Conservation (phyloP, 2,797 vertebrate genomes). For the Oceanodroma leucorhoa region DNA sequence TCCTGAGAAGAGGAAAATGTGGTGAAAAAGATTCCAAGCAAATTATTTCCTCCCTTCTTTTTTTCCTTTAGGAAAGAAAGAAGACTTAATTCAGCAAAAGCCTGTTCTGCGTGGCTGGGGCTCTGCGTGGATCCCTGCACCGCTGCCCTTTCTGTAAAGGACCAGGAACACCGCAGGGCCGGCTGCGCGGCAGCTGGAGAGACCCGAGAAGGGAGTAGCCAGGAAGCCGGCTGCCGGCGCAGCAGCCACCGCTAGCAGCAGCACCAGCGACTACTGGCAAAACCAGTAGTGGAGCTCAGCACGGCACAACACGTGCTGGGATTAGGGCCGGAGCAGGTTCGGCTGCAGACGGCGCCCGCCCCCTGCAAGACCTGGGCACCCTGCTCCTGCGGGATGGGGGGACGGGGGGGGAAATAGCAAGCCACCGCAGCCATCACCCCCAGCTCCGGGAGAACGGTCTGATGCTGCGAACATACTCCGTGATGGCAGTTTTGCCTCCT, state of each 20-base stretch:
- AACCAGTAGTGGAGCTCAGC: not conserved
- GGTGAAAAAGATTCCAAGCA: not conserved
- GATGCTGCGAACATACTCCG: rapidly evolving
- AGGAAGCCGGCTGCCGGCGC: not conserved
- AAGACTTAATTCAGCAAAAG: not conserved
- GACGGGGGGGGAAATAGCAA: rapidly evolving
- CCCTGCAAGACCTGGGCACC: not conserved
- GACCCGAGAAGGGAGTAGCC: not conserved
- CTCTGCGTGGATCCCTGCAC: not conserved
- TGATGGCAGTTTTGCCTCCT: not conserved
- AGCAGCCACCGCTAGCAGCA: not conserved
- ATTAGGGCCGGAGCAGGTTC: not conserved
- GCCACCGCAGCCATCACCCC: rapidly evolving
- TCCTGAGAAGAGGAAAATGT: not conserved
- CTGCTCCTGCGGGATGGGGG: rapidly evolving
- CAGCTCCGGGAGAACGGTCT: not conserved
- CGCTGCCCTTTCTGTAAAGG: not conserved
- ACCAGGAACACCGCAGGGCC: not conserved
- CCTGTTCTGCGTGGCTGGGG: not conserved
- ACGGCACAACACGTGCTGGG: rapidly evolving
- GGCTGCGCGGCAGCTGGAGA: not conserved
- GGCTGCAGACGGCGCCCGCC: not conserved
- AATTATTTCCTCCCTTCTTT: not conserved
- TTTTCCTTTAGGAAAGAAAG: not conserved
- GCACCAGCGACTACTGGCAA: not conserved